These are phyloP conservation scores for Spodoptera frugiperda DNA, from an alignment of 1,140 invertebrate genomes.

Conservation along the genomic window DNA sequence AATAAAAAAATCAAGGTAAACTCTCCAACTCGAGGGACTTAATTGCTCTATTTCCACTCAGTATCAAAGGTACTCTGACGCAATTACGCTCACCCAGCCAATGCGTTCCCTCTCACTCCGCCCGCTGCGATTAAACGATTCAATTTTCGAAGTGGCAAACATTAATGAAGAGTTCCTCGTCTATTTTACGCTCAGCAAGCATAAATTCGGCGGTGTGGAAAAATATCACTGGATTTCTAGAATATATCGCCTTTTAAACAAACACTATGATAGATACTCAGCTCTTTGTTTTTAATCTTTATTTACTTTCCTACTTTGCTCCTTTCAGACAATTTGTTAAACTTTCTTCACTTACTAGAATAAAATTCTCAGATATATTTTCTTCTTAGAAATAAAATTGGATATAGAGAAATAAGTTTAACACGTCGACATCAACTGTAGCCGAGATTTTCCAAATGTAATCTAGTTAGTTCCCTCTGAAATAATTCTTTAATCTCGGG, in stretches of 20 bases:
- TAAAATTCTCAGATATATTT: neutral
- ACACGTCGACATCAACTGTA: constrained; percentile 40
- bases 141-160: constrained; percentile 74
- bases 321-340: neutral
- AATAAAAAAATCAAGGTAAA: constrained; percentile 58
- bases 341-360: neutral
- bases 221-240: constrained; percentile 42
- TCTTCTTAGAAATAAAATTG: neutral
- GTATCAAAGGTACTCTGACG: constrained; percentile 67
- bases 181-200: constrained; percentile 63
- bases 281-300: neutral
- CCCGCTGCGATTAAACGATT: constrained; percentile 74
- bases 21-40: constrained; percentile 56
- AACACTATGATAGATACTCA: constrained; percentile 13
- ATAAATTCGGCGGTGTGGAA: constrained; percentile 54
- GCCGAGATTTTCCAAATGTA: constrained; percentile 47
- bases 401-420: constrained; percentile 42
- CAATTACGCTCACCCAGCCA: constrained; percentile 68
- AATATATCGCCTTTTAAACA: constrained; percentile 29
- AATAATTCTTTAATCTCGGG: constrained; percentile 71
- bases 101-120: constrained; percentile 69
- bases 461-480: constrained; percentile 59
- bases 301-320: constrained; percentile 1
- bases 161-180: constrained; percentile 69
- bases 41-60: constrained; percentile 59